phyloP scores from a whole-genome alignment of 2,888 invertebrate species.

The Spodoptera exigua region DNA sequence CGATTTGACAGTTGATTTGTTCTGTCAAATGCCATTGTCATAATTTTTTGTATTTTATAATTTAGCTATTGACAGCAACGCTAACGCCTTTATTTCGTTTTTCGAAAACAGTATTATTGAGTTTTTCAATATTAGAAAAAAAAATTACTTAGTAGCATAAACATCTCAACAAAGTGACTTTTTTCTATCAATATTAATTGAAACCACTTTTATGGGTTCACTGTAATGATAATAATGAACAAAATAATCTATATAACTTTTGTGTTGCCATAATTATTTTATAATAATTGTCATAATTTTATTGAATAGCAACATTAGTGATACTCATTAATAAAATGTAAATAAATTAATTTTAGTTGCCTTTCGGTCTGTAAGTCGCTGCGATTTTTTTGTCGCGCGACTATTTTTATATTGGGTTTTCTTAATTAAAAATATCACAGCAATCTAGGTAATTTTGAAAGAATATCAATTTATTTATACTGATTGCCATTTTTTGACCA shows the following conservation, averaged over 20 bases:
- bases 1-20: no score
- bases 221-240: constrained; percentile 20
- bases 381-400: constrained; percentile 47
- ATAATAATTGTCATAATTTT: constrained; percentile 43
- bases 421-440: no score
- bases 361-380: constrained; percentile 32
- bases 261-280: constrained; percentile 63
- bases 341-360: constrained; percentile 55
- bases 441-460: no score
- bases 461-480: no score
- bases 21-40: neutral
- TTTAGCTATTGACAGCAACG: constrained; percentile 76
- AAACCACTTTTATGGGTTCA: constrained; percentile 21
- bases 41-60: neutral
- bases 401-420: no score
- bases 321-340: constrained; percentile 67
- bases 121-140: no score
- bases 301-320: constrained; percentile 60
- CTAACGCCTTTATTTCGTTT: constrained; percentile 69
- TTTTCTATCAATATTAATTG: neutral
- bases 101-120: no score
- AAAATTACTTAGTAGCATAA: no score
- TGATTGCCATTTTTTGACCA: no score
- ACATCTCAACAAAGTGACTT: no score
- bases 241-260: constrained; percentile 48